Base-by-base conservation (phyloP, 2,113 vertebrate species). In the Chaetorhynchus papuensis region DNA sequence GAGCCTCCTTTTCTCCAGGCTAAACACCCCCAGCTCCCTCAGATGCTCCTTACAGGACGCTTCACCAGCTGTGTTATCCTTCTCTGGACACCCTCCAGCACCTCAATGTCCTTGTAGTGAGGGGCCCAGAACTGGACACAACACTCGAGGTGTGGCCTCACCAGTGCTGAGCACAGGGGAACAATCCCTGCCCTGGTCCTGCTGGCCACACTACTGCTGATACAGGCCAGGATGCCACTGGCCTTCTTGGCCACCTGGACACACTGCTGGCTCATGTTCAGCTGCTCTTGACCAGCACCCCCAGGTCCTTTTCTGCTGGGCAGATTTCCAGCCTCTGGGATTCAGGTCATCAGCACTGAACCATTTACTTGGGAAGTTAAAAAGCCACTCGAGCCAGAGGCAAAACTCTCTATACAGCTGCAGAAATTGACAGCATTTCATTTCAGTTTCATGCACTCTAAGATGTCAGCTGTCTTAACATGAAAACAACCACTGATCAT, bases 101-200 rank as follows among this genome's bases (percentile, higher is more conserved):
- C 15, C 18, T 61, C 70, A 35, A 4, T 31, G 9, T 23, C 8
- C 26, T 61, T 68, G 7, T 7, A 31, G 8, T 49, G 47, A 83
- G 41, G 24, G 6, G 15, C 12, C 17, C 47, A 61, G n/a, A 31
- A 42, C 14, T 56, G 13, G 8, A 37, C 54, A 49, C 47, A 42
- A 41, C 0, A 56, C 31, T 56, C 3, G 0, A 70, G 54, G 1
- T 24, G 35, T 0, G 1, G 12, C 18, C 47, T 69, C 41, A 41
- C 22, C 63, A 76, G 0, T 35, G 35, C 47, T 0, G 9, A 41
- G 30, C 0, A 23, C 54, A 61, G 26, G 21, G 11, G 17, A 1
- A 49, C 7, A 6, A 6, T 69, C 47, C 0, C 56, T 63, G 49
- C 8, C 30, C 30, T 69, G 30, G 0, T 22, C 24, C 63, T 54